Evolutionary conservation across 1,140 invertebrate species (phyloP), one percentile per base, ranked within the genome.

Genomic region (Zaprionus nigranus): DNA sequence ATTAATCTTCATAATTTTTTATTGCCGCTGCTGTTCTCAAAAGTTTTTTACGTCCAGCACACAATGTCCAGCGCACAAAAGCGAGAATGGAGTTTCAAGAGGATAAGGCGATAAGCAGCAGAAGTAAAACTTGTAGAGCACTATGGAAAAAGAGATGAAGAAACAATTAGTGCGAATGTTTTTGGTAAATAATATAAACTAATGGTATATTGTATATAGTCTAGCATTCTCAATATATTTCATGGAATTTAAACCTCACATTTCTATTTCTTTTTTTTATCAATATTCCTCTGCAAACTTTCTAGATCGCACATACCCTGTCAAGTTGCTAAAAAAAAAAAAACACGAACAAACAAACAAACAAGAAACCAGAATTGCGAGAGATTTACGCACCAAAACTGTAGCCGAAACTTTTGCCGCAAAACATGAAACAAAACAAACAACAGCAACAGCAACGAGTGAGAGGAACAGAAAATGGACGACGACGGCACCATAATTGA

Each of bases 1-100:
- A 81, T 87, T 84, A 83, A 83, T 87, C 81, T 84, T 84, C 38
- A 88, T 88, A 81, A 83, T 75, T 81, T 71, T 86, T 72, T 70
- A 86, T 78, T 71, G 73, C 62, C 40, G 26, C 40, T 73, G 58
- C 56, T 56, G 36, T 46, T 46, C 74, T 61, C 17, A 24, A 49
- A 84, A 78, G 56, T 63, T 66, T 54, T 60, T 40, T 40, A 11
- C 43, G 57, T 28, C n/a, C 40, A 9, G 15, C 30, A 34, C 30
- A 34, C 9, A 34, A 34, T 34, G 22, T 28, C 30, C 12, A 26
- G 2, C 7, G 22, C 34, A 20, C 46, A 69, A 61, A 22, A 28
- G 58, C 34, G 34, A 56, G 34, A 56, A 46, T 20, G 49, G n/a
- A 46, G 15, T 46, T 46, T 46, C 15, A 46, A 46, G 40, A 46